Conservation (phyloP, 2,113 vertebrate genomes). For the Scomber scombrus region DNA sequence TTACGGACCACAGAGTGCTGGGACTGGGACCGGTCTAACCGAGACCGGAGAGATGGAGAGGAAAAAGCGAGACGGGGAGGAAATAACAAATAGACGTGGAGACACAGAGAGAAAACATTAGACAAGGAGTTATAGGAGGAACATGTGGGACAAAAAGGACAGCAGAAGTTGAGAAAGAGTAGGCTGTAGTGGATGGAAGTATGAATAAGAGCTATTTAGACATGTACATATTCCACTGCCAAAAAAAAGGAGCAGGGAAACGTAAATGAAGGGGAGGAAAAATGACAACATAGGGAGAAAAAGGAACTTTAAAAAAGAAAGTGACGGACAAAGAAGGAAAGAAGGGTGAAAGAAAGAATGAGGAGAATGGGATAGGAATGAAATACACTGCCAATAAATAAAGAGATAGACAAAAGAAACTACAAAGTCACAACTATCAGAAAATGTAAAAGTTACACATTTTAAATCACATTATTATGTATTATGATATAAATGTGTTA, state of each 20-base stretch:
- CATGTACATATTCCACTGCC: background rate
- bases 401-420: too few species aligned
- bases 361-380: too few species aligned
- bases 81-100: slow-evolving; percentile 69
- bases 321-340: background rate
- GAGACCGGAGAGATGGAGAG: slow-evolving; percentile 37
- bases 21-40: slow-evolving; percentile 75
- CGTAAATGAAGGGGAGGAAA: background rate
- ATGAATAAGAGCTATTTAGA: background rate
- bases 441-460: background rate
- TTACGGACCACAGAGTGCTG: slow-evolving; percentile 72
- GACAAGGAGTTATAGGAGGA: background rate
- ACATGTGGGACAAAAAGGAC: background rate
- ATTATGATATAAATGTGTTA: too few species aligned
- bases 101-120: slow-evolving; percentile 17
- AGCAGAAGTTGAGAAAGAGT: slow-evolving; percentile 9
- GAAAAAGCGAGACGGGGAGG: slow-evolving; percentile 49
- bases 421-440: background rate
- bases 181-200: background rate
- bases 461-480: too few species aligned
- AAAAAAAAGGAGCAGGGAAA: background rate
- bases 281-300: background rate
- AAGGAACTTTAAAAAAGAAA: background rate
- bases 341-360: background rate
- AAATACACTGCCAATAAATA: too few species aligned